A percentile compares a stretch with the other conserved stretches of the same genome.
Conservation (phyloP, 2,113 vertebrate genomes). For the Cryptomyrus ogoouensis region DNA sequence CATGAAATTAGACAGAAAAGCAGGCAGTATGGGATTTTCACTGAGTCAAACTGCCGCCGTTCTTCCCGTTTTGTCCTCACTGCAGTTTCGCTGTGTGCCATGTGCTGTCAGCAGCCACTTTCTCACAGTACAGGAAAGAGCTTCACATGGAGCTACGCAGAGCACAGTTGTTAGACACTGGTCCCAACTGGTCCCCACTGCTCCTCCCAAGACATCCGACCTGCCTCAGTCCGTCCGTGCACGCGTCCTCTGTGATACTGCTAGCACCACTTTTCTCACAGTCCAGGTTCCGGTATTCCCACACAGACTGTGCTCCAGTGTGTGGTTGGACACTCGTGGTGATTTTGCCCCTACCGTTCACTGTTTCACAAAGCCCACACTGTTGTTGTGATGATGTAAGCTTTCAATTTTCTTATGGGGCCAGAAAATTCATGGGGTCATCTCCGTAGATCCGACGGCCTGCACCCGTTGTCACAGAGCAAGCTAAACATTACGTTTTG, state of each 20-base stretch:
- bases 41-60: not conserved
- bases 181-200: not conserved
- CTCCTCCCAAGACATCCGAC: not conserved
- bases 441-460: not conserved
- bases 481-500: no score
- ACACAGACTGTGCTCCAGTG: not conserved
- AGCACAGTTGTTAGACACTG: not conserved
- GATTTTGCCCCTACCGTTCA: no score
- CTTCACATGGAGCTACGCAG: not conserved
- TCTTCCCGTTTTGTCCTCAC: not conserved
- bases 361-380: no score
- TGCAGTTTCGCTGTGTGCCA: not conserved
- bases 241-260: not conserved
- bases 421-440: not conserved
- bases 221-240: not conserved
- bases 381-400: not conserved
- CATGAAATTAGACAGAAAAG: constrained; percentile 49
- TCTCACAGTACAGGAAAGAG: not conserved
- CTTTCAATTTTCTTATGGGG: not conserved
- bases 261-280: not conserved
- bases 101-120: not conserved
- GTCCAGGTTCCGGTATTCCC: not conserved
- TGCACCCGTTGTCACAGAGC: no score
- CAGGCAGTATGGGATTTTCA: constrained; percentile 44
- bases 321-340: not conserved